Base-by-base conservation (phyloP, 2,113 vertebrate species). In the Rhinichthys klamathensis region DNA sequence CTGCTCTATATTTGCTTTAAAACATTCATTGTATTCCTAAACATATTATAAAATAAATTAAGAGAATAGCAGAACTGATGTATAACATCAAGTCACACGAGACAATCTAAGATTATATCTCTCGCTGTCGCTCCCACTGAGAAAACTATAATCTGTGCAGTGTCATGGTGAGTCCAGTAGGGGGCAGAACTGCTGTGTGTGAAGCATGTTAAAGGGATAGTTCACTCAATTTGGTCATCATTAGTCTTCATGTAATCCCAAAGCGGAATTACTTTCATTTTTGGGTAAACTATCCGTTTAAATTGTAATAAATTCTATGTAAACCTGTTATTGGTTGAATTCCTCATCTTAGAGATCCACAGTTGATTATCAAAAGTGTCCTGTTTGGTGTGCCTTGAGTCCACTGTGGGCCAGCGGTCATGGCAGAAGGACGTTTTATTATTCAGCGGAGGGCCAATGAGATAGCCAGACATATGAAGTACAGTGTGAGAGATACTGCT, bases 391-490 rank as follows among this genome's bases (percentile, higher is more conserved):
- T 13, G 30, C 3, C 8, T 18, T 16, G n/a, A 6, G 44, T 76
- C 32, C 61, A 58, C 16, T 35, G 30, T 56, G 23, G 10, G 67
- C 41, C 21, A 70, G 67, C 10, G 21, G 32, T 23, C 44, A 73
- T 79, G 35, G 67, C 10, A 69, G 49, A 61, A 11, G 58, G n/a
- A 86, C 46, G 2, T 32, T 16, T 58, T n/a, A 5, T 54, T 60
- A 21, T 60, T 94, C 90, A 93, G 74, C 51, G 83, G 73, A 95
- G 89, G 2, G 94, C 91, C 61, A 93, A 74, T 9, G 93, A 93
- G 70, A 90, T 30, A 12, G 93, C 90, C 86, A 96, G 85, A 0
- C 93, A 92, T 73, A 93, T 75, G 0, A 95, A 88, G 77, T 96
- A 91, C 80, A 97, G 89, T 0, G 3, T 0, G 0, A 89, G 41